A percentile compares a stretch with the other conserved stretches of the same genome.
Conservation (phyloP, 2,888 invertebrate genomes). For the Cephus spinipes region DNA sequence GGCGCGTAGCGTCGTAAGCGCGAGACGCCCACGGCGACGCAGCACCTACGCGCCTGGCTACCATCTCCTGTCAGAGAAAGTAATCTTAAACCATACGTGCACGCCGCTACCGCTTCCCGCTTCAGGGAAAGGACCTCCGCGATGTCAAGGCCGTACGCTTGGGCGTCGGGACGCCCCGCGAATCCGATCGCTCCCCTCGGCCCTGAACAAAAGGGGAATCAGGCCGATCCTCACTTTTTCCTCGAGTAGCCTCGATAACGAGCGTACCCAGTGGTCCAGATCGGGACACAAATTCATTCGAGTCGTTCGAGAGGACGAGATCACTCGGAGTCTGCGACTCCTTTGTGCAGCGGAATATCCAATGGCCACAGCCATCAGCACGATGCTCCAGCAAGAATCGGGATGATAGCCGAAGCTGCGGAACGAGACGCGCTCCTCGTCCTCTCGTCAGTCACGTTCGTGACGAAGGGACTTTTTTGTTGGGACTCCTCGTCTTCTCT, state of each 20-base stretch:
- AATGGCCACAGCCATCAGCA: not conserved
- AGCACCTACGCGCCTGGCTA: slow-evolving; percentile 59
- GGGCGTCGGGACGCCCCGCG: not conserved
- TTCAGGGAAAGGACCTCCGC: slow-evolving; percentile 6
- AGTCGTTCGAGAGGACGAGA: not conserved
- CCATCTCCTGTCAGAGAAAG: slow-evolving; percentile 55
- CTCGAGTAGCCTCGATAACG: not conserved
- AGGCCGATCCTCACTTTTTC: not conserved
- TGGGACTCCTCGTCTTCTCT: not conserved
- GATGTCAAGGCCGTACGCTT: slow-evolving; percentile 7
- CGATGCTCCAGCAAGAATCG: not conserved
- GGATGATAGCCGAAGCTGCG: not conserved
- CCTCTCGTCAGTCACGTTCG: not conserved
- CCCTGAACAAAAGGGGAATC: not conserved
- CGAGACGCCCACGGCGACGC: slow-evolving; percentile 52
- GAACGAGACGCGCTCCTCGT: not conserved
- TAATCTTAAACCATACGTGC: slow-evolving; percentile 53
- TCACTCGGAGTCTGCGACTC: not conserved
- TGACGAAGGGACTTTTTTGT: not conserved
- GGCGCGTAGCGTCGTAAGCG: not conserved
- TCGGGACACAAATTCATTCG: not conserved
- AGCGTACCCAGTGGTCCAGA: not conserved
- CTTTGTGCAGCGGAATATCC: not conserved
- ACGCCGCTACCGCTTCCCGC: slow-evolving; percentile 48
- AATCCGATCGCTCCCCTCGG: not conserved